Conservation (phyloP, 1,140 invertebrate genomes). For the Mamestra configurata region DNA sequence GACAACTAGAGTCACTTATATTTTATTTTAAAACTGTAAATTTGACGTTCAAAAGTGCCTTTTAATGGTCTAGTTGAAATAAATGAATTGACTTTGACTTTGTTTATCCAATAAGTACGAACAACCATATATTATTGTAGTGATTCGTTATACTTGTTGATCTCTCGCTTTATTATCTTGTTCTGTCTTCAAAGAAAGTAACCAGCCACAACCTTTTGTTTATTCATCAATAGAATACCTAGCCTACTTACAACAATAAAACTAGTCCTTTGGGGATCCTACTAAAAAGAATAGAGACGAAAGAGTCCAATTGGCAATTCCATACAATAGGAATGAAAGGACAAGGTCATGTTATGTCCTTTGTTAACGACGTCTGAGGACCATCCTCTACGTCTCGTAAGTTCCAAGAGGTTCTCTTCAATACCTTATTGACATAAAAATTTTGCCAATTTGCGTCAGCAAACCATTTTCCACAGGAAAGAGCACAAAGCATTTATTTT, state of each 20-base stretch:
- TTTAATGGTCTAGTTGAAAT: too few relatives aligned
- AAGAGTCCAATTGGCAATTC: not conserved
- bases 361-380: not conserved
- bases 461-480: constrained; percentile 21
- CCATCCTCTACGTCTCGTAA: not conserved
- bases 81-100: too few relatives aligned
- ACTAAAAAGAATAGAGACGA: not conserved
- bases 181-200: too few relatives aligned
- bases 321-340: not conserved
- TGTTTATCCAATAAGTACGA: too few relatives aligned
- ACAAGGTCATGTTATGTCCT: not conserved
- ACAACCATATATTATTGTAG: too few relatives aligned
- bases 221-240: not conserved
- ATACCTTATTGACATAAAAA: constrained; percentile 13
- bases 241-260: not conserved
- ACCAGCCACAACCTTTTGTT: too few relatives aligned
- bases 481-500: constrained; percentile 7
- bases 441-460: constrained; percentile 22
- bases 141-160: too few relatives aligned
- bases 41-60: too few relatives aligned
- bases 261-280: not conserved
- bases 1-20: too few relatives aligned
- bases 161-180: too few relatives aligned
- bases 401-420: not conserved
- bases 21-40: too few relatives aligned